Evolutionary conservation across 2,888 invertebrate species (phyloP).

Genomic region (Drosophila mercatorum): DNA sequence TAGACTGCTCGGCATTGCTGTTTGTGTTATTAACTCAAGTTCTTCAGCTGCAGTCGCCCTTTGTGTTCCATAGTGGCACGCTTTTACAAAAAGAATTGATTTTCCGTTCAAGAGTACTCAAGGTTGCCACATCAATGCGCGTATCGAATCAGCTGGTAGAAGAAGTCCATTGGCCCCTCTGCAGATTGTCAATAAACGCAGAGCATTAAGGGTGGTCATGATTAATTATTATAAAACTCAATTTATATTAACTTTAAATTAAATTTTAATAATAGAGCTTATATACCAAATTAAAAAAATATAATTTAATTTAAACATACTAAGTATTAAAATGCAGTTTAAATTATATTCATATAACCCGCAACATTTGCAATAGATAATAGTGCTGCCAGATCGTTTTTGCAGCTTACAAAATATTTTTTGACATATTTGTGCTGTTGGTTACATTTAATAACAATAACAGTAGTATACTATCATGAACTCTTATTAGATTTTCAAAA

Average conservation of each 20-base stretch:
- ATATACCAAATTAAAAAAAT: not conserved
- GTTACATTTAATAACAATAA: not conserved
- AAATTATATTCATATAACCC: not conserved
- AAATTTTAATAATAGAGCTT: not conserved
- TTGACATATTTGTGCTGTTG: not conserved
- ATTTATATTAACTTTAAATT: not conserved
- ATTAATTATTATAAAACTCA: not conserved
- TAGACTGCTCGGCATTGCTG: constrained; percentile 88
- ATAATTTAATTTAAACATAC: not conserved
- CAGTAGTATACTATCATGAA: not conserved
- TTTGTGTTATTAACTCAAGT: constrained; percentile 18
- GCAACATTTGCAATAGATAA: too few species aligned
- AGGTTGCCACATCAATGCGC: constrained; percentile 39
- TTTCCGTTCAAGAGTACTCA: constrained; percentile 45
- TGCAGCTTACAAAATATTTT: not conserved
- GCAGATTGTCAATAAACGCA: not conserved
- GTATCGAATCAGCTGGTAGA: constrained; percentile 38
- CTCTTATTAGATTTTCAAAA: not conserved
- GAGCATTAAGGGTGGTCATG: not conserved
- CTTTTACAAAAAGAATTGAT: constrained; percentile 50
- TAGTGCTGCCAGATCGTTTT: constrained; percentile 21
- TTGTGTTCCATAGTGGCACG: constrained; percentile 45
- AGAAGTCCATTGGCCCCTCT: constrained; percentile 29
- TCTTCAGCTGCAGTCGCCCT: constrained; percentile 14
- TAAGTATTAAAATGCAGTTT: too few species aligned